Base-by-base conservation (phyloP, 1,140 invertebrate species). In the Elysia chlorotica region DNA sequence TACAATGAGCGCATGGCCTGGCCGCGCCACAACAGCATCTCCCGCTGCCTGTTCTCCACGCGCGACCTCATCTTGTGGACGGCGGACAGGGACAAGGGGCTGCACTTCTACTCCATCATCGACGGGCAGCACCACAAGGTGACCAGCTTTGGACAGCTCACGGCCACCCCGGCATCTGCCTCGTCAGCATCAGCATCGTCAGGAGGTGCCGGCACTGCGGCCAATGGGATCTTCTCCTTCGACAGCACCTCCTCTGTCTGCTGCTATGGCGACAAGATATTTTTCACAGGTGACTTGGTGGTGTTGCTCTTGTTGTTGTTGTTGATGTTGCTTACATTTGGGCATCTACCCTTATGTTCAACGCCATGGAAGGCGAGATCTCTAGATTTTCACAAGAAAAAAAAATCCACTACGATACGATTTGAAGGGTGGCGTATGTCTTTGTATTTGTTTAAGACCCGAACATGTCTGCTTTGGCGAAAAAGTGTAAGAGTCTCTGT, bases 51-150 rank as follows among this genome's bases (percentile, higher is more conserved):
- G n/a, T 71, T 71, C 36, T 38, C 69, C 1, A 25, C 69, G 4
- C 21, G 69, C 14, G 69, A 71, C 36, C 63, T 71, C 59, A 71
- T 71, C 37, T 21, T 71, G 37, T 71, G 69, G 69, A 71, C 69
- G 36, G 69, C 69, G 3, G 69, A 71, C 69, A 21, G 69, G 4
- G 69, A 71, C 59, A 71, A 71, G 38, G 69, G 69, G 1, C 69
- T 71, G 25, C 69, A 71, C 59, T 63, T 71, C 59, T 71, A 71
- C 59, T 71, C 69, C 69, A 71, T 71, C 69, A 71, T 71, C 1
- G 69, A 71, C 30, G 69, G 69, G 36, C 1, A 35, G 6, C 69
- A 71, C 59, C 59, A 71, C 37, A 71, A 71, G 69, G 35, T 71
- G 6, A 71, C 56, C 59, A 71, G 35, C 59, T 71, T 71, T 25